These are phyloP conservation scores for Desoria tigrina DNA, from an alignment of 2,888 invertebrate species.

Conservation along the genomic window DNA sequence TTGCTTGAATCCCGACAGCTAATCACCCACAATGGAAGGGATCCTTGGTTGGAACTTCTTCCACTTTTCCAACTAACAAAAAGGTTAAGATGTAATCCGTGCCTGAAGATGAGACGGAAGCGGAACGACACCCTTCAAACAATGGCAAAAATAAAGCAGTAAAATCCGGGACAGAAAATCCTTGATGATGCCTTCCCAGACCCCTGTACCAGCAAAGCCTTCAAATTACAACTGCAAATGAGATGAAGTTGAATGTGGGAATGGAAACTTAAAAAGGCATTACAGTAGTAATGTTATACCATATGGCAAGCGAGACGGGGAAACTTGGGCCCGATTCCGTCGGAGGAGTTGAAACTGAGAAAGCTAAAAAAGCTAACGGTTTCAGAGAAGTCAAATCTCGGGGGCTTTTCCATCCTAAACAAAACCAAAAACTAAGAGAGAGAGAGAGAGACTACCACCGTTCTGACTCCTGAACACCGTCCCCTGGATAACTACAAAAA, in stretches of 20 bases:
- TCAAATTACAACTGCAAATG: slow-evolving; percentile 26
- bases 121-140: no score
- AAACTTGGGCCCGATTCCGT: neutral
- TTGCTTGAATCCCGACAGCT: no score
- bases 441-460: no score
- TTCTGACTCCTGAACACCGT: no score
- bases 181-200: neutral
- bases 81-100: no score
- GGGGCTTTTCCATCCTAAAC: neutral
- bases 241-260: neutral
- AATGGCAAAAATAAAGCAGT: no score
- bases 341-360: no score
- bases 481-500: neutral
- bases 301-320: neutral
- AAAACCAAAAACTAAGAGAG: neutral
- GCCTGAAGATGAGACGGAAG: no score
- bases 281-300: neutral
- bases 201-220: slow-evolving; percentile 37
- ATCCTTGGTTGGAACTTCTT: no score
- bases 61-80: no score
- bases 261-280: slow-evolving; percentile 9
- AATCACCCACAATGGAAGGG: no score
- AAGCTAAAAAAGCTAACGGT: neutral
- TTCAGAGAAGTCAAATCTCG: slow-evolving; percentile 1
- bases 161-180: no score